phyloP scores from a whole-genome alignment of 1,140 invertebrate species.

The Helicoverpa armigera region DNA sequence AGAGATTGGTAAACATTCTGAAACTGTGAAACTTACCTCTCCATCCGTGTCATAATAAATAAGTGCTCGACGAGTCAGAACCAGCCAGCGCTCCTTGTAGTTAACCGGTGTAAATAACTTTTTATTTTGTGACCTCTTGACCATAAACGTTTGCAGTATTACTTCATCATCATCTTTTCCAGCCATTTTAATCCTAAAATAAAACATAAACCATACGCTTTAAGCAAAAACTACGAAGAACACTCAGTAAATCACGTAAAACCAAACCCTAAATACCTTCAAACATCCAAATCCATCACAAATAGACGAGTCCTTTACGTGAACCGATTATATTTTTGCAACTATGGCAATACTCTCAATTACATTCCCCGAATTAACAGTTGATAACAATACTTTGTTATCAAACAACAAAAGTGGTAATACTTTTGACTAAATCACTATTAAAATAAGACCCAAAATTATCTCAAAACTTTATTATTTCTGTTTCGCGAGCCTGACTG shows the following conservation, averaged over 20 bases:
- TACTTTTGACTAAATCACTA: not conserved
- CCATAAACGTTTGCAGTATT: slow-evolving; percentile 91
- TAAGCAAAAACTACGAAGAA: slow-evolving; percentile 6
- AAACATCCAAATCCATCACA: slow-evolving; percentile 41
- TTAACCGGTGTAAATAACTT: slow-evolving; percentile 94
- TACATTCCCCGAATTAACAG: too few species aligned
- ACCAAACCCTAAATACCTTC: slow-evolving; percentile 14
- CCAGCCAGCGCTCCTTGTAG: slow-evolving; percentile 95
- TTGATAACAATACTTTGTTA: too few species aligned
- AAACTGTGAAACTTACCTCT: slow-evolving; percentile 88
- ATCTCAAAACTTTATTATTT: too few species aligned
- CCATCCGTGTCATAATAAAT: slow-evolving; percentile 93
- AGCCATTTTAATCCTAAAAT: slow-evolving; percentile 76
- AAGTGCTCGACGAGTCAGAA: slow-evolving; percentile 90
- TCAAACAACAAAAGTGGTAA: not conserved
- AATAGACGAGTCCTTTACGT: not conserved
- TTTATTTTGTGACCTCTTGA: slow-evolving; percentile 95
- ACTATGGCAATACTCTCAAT: not conserved
- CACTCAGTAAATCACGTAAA: slow-evolving; percentile 27
- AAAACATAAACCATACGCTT: slow-evolving; percentile 22
- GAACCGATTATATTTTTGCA: not conserved
- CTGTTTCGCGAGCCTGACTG: too few species aligned
- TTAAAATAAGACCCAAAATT: too few species aligned
- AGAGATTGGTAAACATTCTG: not conserved
- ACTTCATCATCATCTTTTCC: slow-evolving; percentile 86